Evolutionary conservation across 2,113 vertebrate genomes (phyloP).

Genomic region (Henicopernis longicauda): DNA sequence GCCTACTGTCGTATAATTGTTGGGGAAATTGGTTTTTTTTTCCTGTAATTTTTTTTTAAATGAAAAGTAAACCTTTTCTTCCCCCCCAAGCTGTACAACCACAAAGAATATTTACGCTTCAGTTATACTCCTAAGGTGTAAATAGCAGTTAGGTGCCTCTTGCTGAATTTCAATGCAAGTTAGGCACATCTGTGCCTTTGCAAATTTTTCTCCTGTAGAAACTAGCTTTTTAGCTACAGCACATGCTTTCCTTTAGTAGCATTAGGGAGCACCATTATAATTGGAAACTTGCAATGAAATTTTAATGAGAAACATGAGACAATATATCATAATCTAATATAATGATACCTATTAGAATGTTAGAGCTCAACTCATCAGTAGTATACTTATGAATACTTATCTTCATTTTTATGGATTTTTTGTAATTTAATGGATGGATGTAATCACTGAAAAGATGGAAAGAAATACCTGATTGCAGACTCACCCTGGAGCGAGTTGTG

Average conservation of each 20-base stretch:
- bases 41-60: not conserved
- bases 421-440: slow-evolving; percentile 52
- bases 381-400: slow-evolving; percentile 29
- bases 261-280: slow-evolving; percentile 38
- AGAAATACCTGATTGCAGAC: slow-evolving; percentile 35
- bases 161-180: slow-evolving; percentile 2
- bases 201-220: not conserved
- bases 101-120: not conserved
- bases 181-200: not conserved
- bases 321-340: slow-evolving; percentile 61
- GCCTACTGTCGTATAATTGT: not conserved
- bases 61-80: not conserved
- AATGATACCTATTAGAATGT: slow-evolving; percentile 57
- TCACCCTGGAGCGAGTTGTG: slow-evolving; percentile 20
- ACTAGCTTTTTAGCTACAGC: not conserved
- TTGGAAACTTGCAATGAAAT: slow-evolving; percentile 55
- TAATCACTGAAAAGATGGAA: slow-evolving; percentile 33
- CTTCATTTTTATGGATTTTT: slow-evolving; percentile 43
- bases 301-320: slow-evolving; percentile 58
- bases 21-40: not conserved
- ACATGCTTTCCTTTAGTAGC: not conserved
- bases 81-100: not conserved
- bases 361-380: slow-evolving; percentile 53
- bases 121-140: not conserved
- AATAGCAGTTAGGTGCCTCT: not conserved